Evolutionary conservation across 2,797 vertebrate genomes (phyloP).

Genomic region (Jordanella pulchra): DNA sequence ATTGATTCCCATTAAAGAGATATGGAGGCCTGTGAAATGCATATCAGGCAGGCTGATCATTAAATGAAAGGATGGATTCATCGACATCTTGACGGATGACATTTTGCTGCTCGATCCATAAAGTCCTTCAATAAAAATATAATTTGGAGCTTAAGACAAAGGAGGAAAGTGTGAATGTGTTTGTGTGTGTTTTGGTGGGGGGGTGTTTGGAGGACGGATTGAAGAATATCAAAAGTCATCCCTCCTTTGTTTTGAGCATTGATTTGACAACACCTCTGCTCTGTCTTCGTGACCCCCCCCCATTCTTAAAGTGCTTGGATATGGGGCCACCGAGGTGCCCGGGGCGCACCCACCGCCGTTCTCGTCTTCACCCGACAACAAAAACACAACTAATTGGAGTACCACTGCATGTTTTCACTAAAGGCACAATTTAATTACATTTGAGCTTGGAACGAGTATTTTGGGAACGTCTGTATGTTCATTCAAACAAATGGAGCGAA

Average conservation of each 20-base stretch:
- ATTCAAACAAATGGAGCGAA: conserved; percentile 86
- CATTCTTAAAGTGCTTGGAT: conserved; percentile 55
- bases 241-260: not conserved
- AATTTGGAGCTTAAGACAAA: conserved; percentile 78
- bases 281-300: conserved; percentile 13
- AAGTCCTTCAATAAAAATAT: conserved; percentile 78
- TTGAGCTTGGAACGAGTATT: conserved; percentile 85
- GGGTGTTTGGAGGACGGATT: too few species aligned
- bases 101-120: conserved; percentile 80
- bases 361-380: conserved; percentile 74
- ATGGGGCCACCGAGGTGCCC: conserved; percentile 74
- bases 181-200: not conserved
- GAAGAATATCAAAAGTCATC: conserved; percentile 7
- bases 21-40: conserved; percentile 78
- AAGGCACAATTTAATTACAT: conserved; percentile 89
- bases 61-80: conserved; percentile 82
- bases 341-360: conserved; percentile 76
- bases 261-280: conserved; percentile 14
- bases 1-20: conserved; percentile 82
- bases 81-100: conserved; percentile 85
- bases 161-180: conserved; percentile 22
- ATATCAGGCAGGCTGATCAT: conserved; percentile 78
- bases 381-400: conserved; percentile 87
- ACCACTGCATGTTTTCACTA: conserved; percentile 85
- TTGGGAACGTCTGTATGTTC: conserved; percentile 83